Base-by-base conservation (phyloP, 2,888 invertebrate genomes). In the Bombylius discolor region DNA sequence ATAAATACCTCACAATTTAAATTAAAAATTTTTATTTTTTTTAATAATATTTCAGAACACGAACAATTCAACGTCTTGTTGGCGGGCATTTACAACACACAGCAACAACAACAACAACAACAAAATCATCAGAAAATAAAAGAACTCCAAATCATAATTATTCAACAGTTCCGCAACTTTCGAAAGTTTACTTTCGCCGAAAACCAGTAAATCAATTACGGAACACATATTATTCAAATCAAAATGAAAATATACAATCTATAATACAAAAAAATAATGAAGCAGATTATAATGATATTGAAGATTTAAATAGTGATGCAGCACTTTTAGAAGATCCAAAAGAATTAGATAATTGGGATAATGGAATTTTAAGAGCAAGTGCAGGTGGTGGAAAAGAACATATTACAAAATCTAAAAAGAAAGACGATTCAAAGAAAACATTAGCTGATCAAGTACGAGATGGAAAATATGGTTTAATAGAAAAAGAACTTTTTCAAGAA, bases 401-500 rank as follows among this genome's bases (percentile, higher is more conserved):
- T 32, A 71, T 74, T 59, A 73, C 73, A 46, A 76, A 66, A 65
- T 67, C 61, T 5, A 77, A 57, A 46, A 62, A 62, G 51, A 70
- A 71, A 56, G 86, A 86, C 59, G 89, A 89, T 61, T 84, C 86
- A 36, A 86, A 83, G 70, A 91, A 91, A 71, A 90, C 90, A 6
- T 76, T 91, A 45, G 82, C 89, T n/a, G 89, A 91, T 74, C 91
- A 91, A 75, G 89, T 91, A 63, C 85, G 87, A 58, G 92, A 92
- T 68, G 92, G 91, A 47, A 91, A 91, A 74, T 92, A 92, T 73
- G 91, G 89, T 42, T 77, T 92, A 7, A 89, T 92, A 62, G 90
- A 91, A 68, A 85, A 87, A 66, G 90, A 91, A 72, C 78, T 91
- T 59, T 89, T 90, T 67, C 74, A 80, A 1, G 80, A 81, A 57